A percentile compares a stretch with the other conserved stretches of the same genome.
Evolutionary conservation across 2,113 vertebrate species (phyloP).

Genomic region (Atlantisia rogersi): DNA sequence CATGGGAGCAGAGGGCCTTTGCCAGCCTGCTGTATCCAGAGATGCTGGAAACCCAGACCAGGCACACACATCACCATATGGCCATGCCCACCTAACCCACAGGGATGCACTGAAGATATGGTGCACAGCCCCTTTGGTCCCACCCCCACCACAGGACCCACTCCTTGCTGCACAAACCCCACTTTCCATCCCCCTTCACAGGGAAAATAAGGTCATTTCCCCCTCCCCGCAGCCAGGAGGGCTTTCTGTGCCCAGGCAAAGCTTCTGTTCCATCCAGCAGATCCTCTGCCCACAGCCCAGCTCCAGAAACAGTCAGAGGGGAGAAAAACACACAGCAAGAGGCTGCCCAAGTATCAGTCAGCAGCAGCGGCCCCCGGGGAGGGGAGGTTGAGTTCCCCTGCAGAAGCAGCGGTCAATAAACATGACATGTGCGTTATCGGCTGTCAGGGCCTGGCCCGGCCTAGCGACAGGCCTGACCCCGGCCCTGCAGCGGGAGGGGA

Average conservation of each 20-base stretch:
- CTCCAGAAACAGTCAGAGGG: neutral
- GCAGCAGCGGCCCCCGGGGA: neutral
- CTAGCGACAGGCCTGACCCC: neutral
- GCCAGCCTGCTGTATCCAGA: neutral
- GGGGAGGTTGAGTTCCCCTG: slow-evolving; percentile 10
- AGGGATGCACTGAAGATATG: rapidly evolving
- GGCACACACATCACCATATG: neutral
- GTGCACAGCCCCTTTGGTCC: neutral
- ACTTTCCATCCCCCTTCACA: neutral
- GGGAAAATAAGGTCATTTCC: neutral
- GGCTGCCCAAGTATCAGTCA: slow-evolving; percentile 36
- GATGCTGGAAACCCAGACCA: neutral
- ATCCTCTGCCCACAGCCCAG: neutral
- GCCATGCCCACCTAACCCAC: rapidly evolving
- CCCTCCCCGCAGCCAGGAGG: too few species aligned
- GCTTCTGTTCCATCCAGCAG: neutral
- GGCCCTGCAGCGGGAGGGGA: neutral
- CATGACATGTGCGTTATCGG: neutral
- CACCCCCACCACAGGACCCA: rapidly evolving
- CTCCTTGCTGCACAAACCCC: neutral
- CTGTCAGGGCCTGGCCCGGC: slow-evolving; percentile 2
- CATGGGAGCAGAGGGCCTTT: neutral
- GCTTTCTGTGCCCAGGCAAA: neutral
- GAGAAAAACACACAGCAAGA: neutral
- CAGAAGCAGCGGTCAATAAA: slow-evolving; percentile 39